These are phyloP conservation scores for Tenualosa ilisha DNA, from an alignment of 2,797 vertebrate species.

Conservation along the genomic window DNA sequence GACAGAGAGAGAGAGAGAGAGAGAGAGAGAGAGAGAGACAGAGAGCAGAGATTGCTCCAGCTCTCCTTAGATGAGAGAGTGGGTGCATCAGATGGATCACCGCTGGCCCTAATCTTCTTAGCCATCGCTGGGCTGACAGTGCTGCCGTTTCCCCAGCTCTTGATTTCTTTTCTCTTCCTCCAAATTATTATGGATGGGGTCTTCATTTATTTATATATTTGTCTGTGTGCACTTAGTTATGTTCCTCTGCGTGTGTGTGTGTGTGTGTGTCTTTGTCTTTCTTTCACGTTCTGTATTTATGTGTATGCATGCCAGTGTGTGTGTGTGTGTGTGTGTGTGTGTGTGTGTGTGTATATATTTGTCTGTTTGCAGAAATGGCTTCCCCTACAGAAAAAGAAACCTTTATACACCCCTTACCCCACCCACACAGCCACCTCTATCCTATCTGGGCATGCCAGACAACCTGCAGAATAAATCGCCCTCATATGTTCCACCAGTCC, in stretches of 20 bases:
- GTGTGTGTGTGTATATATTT: background rate
- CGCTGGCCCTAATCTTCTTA: conserved; percentile 75
- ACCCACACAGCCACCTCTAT: background rate
- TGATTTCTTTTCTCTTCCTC: conserved; percentile 60
- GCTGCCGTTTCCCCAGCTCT: conserved; percentile 57
- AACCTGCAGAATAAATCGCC: conserved; percentile 65
- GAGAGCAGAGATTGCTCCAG: conserved; percentile 30
- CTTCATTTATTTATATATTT: conserved; percentile 41
- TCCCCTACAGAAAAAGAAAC: conserved; percentile 45
- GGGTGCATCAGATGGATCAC: conserved; percentile 70
- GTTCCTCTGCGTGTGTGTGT: background rate
- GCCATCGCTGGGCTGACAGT: conserved; percentile 69
- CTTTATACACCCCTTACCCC: background rate
- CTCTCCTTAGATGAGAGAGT: conserved; percentile 50
- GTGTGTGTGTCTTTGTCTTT: background rate
- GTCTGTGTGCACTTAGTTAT: background rate
- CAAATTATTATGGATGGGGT: conserved; percentile 77
- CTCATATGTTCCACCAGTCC: conserved; percentile 66
- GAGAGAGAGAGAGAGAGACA: conserved; percentile 4
- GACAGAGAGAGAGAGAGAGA: background rate
- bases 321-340: conserved; percentile 4
- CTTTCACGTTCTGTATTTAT: background rate
- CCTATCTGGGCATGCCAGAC: background rate
- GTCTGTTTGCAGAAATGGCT: conserved; percentile 28
- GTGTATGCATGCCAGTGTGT: background rate